Evolutionary conservation across 2,797 vertebrate species (phyloP).

Genomic region (Dendrocincla tyrannina): DNA sequence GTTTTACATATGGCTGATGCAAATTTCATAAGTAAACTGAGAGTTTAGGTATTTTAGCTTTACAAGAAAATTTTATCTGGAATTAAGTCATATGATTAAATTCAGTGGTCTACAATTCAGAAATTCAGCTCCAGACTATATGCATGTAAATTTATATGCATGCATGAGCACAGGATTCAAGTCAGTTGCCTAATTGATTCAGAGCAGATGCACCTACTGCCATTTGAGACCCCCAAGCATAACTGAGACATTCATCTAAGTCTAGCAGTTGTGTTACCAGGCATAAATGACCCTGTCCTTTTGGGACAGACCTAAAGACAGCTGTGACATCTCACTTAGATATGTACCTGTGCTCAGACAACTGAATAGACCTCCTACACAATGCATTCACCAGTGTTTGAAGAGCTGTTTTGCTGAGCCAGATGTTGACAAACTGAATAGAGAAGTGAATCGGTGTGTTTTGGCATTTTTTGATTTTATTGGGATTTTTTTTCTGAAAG

Average conservation of each 20-base stretch:
- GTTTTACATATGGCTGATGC: neutral
- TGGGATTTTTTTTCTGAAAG: neutral
- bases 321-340: neutral
- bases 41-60: neutral
- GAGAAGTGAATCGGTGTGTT: neutral
- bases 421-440: neutral
- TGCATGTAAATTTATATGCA: fast-evolving
- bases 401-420: neutral
- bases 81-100: neutral
- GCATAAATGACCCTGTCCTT: neutral
- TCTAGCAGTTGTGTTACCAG: neutral
- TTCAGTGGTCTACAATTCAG: neutral
- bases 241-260: neutral
- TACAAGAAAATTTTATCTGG: neutral
- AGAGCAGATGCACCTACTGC: neutral
- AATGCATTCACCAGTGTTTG: neutral
- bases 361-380: neutral
- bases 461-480: neutral
- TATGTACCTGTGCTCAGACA: neutral
- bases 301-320: neutral
- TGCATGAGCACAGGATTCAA: neutral
- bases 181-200: neutral
- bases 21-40: neutral
- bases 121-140: neutral
- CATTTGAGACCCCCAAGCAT: neutral